phyloP scores from a whole-genome alignment of 1,140 invertebrate species.

The Dolichoris vasculosae region DNA sequence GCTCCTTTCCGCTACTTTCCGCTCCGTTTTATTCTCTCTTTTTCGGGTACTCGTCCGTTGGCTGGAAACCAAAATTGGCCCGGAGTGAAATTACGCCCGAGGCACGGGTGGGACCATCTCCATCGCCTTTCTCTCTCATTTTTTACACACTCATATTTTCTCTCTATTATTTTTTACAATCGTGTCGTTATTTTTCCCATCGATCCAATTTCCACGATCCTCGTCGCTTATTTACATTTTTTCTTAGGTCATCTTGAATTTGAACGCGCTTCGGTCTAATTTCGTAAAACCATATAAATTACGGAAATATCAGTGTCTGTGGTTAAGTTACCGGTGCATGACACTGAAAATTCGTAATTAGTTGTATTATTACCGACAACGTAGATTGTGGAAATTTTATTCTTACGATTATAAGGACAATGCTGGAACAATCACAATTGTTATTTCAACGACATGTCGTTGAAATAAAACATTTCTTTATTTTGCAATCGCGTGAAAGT shows the following conservation, averaged over 20 bases:
- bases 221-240: neutral
- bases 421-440: neutral
- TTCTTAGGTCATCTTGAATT: too few relatives aligned
- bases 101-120: constrained; percentile 64
- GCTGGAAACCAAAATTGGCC: constrained; percentile 64
- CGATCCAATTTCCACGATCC: neutral
- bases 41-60: neutral
- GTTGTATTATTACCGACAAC: too few relatives aligned
- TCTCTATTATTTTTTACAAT: neutral
- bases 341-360: neutral
- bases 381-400: neutral
- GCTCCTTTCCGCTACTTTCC: neutral
- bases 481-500: neutral
- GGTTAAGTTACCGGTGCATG: neutral
- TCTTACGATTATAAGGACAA: neutral
- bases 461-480: neutral
- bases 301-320: neutral
- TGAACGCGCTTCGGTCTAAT: too few relatives aligned
- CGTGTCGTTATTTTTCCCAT: neutral
- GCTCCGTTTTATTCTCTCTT: neutral
- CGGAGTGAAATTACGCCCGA: constrained; percentile 68
- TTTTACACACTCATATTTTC: neutral
- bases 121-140: constrained; percentile 18
- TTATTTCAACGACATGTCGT: neutral
- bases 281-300: too few relatives aligned